These are phyloP conservation scores for Echinops telfairi DNA, from an alignment of 2,113 vertebrate species.

Conservation along the genomic window DNA sequence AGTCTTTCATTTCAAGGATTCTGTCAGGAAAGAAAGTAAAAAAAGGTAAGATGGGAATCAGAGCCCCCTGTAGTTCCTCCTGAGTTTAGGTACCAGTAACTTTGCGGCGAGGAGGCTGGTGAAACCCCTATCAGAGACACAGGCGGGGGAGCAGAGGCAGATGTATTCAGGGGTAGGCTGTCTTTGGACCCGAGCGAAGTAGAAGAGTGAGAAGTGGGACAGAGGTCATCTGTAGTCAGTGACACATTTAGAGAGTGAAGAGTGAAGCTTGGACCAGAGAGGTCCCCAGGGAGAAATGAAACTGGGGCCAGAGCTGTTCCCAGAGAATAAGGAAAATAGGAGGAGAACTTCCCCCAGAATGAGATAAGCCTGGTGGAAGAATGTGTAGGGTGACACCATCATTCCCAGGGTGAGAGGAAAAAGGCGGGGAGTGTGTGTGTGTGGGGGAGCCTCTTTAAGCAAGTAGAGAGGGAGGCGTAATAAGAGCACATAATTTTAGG, in stretches of 20 bases:
- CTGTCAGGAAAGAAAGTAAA: slow-evolving; percentile 20
- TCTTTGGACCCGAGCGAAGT: slow-evolving; percentile 3
- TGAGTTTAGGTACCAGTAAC: not conserved
- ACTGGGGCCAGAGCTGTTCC: not conserved
- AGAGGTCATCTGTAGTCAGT: not conserved
- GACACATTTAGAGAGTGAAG: not conserved
- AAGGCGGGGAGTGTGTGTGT: not conserved
- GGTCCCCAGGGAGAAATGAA: slow-evolving; percentile 36
- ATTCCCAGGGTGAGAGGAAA: not conserved
- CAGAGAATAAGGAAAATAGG: slow-evolving; percentile 49
- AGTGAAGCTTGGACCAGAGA: not conserved
- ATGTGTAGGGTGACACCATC: not conserved
- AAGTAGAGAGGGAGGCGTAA: not conserved
- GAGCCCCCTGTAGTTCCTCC: not conserved
- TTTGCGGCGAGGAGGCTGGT: not conserved
- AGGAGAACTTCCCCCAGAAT: not conserved
- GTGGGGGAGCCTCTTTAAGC: slow-evolving; percentile 4
- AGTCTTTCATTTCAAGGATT: not conserved
- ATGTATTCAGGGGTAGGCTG: not conserved
- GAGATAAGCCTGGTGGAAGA: not conserved
- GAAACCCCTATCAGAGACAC: slow-evolving; percentile 19
- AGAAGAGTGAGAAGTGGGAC: slow-evolving; percentile 10
- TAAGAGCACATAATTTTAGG: slow-evolving; percentile 42
- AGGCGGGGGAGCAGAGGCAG: not conserved
- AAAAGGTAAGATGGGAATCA: not conserved